phyloP scores from a whole-genome alignment of 2,797 vertebrate genomes.

The Gymnoscopelus braueri region DNA sequence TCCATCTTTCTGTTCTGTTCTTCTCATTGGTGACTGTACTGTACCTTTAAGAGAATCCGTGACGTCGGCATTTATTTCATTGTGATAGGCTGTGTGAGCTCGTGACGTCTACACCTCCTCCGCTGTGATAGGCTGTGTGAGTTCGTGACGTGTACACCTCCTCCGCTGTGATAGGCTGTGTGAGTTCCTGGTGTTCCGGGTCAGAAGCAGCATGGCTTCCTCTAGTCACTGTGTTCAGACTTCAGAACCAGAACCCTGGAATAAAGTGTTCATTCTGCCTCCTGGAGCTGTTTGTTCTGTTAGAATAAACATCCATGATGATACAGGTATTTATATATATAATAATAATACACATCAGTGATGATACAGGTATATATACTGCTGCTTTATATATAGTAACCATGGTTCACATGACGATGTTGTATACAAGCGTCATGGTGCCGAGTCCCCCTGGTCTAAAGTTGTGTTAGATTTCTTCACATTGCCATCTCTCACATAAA shows the following conservation, averaged over 20 bases:
- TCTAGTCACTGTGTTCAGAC: no score
- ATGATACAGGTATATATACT: no score
- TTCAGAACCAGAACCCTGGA: conserved; percentile 67
- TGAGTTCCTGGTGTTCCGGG: background rate
- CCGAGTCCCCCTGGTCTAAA: no score
- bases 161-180: conserved; percentile 47
- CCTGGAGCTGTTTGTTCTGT: conserved; percentile 70
- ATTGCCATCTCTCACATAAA: no score
- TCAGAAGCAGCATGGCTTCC: no score
- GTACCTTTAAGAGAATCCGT: conserved; percentile 12
- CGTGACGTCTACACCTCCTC: background rate
- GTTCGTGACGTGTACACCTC: conserved; percentile 25
- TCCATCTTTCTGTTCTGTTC: background rate
- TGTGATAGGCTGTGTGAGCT: conserved; percentile 45
- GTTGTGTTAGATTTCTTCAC: no score
- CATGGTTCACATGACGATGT: no score
- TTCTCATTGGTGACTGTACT: background rate
- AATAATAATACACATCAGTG: no score
- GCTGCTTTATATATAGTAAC: no score
- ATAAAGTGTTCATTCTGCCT: conserved; percentile 67
- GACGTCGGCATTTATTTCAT: background rate
- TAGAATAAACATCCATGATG: conserved; percentile 42
- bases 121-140: conserved; percentile 42
- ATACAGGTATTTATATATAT: no score
- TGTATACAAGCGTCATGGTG: no score